phyloP scores from a whole-genome alignment of 2,113 vertebrate species.

The Zosterops japonicus region DNA sequence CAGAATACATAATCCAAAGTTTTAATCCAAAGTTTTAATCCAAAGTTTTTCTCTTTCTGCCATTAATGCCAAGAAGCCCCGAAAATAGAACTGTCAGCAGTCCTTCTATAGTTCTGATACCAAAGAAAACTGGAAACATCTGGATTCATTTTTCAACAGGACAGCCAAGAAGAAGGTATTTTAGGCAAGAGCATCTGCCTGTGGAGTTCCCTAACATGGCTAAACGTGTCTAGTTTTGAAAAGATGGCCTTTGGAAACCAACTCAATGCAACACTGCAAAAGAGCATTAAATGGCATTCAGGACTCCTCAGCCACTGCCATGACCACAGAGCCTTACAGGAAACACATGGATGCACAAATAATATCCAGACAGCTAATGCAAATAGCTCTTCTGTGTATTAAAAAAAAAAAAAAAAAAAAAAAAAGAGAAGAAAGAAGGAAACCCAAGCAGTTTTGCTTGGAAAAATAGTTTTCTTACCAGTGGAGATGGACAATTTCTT shows the following conservation, averaged over 20 bases:
- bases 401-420: no score
- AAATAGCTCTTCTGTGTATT: background rate
- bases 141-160: constrained; percentile 23
- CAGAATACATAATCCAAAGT: no score
- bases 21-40: constrained; percentile 32
- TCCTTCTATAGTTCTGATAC: background rate
- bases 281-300: background rate
- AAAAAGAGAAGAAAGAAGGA: background rate
- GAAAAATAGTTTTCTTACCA: background rate
- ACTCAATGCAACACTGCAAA: background rate
- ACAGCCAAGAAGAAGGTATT: constrained; percentile 32
- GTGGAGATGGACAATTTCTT: background rate
- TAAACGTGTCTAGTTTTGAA: background rate
- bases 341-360: background rate
- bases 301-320: background rate
- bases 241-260: background rate
- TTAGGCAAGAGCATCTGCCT: constrained; percentile 24
- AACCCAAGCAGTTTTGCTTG: background rate
- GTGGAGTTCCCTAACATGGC: background rate
- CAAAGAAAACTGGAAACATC: constrained; percentile 44
- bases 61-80: background rate
- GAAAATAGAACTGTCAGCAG: constrained; percentile 33
- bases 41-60: background rate
- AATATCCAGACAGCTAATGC: background rate
- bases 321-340: background rate